Evolutionary conservation across 2,888 invertebrate species (phyloP), one percentile per base, ranked within the genome.

Genomic region (Tinea semifulvella): DNA sequence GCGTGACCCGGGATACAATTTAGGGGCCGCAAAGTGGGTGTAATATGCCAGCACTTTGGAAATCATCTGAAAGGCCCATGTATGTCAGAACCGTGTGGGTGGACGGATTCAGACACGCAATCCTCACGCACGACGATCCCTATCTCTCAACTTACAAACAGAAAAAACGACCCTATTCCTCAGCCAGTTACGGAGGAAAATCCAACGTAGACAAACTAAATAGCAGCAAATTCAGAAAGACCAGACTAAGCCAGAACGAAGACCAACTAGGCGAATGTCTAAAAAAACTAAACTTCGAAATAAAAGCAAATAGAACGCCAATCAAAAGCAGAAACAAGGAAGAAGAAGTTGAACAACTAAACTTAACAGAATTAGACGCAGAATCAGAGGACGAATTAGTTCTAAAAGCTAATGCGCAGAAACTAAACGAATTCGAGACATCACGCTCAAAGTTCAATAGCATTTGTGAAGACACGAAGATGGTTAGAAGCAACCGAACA

Each of bases 11-110:
- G 5, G 22, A 22, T n/a, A 7, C 1, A 20, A 40, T 40, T 45
- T 55, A 57, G 50, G 46, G 44, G 20, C 40, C 40, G 4, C 50
- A 47, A 49, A 49, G 55, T 53, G 53, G 53, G 49, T 53, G 55
- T 62, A 75, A 66, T 57, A 85, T 85, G 85, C 77, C 77, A 54
- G 77, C 73, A 50, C 83, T 84, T 62, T 86, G 86, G 86, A 85
- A 85, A 62, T 80, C 85, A 52, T 85, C 86, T 49, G 83, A 83
- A 65, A 75, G 83, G 50, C 85, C 86, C 58, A 70, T 86, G 65
- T 85, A 85, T 65, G 75, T 86, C 50, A 77, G 81, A 56, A 85
- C 85, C 38, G 83, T 86, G 44, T 92, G 92, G 92, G 84, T 88
- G 47, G 85, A 88, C 58, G 89, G 89, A 14, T 84, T 86, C 53